Conservation (phyloP, 2,113 vertebrate genomes). For the Puntigrus tetrazona region DNA sequence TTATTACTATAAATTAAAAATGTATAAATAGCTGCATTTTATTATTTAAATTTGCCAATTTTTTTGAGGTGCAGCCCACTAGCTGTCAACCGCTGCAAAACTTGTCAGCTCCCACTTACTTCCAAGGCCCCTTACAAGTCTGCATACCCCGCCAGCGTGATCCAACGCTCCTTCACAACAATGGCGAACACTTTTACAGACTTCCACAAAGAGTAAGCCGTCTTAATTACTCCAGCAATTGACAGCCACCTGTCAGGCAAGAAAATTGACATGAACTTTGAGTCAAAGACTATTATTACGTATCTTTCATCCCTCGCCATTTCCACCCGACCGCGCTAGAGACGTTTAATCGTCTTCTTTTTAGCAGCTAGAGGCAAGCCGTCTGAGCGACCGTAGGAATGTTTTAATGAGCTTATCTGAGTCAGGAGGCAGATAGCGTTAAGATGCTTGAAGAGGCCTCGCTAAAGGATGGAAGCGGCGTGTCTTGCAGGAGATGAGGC, state of each 20-base stretch:
- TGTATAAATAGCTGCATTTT: not conserved
- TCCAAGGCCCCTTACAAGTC: not conserved
- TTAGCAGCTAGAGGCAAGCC: constrained; percentile 14
- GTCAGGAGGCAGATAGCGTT: constrained; percentile 14
- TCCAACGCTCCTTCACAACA: not conserved
- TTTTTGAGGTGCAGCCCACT: not conserved
- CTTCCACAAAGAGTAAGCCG: not conserved
- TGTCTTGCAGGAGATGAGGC: constrained; percentile 16
- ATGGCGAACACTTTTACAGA: not conserved
- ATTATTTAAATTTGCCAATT: not conserved
- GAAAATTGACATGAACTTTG: constrained; percentile 41
- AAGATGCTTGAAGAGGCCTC: not conserved
- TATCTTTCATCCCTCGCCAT: constrained; percentile 13
- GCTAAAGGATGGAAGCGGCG: not conserved
- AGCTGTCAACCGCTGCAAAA: not conserved
- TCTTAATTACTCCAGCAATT: constrained; percentile 18
- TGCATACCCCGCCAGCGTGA: not conserved
- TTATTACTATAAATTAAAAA: too few relatives aligned
- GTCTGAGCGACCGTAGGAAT: constrained; percentile 14
- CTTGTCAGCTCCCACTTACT: constrained; percentile 7
- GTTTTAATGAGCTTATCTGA: constrained; percentile 46
- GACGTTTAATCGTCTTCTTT: constrained; percentile 26
- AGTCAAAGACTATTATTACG: constrained; percentile 41
- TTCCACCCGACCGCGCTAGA: not conserved
- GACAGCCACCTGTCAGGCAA: constrained; percentile 27